Percentiles rank a stretch among this genome's conserved stretches.
These are phyloP conservation scores for Cotesia congregata DNA, from an alignment of 2,888 invertebrate genomes.

Conservation along the genomic window DNA sequence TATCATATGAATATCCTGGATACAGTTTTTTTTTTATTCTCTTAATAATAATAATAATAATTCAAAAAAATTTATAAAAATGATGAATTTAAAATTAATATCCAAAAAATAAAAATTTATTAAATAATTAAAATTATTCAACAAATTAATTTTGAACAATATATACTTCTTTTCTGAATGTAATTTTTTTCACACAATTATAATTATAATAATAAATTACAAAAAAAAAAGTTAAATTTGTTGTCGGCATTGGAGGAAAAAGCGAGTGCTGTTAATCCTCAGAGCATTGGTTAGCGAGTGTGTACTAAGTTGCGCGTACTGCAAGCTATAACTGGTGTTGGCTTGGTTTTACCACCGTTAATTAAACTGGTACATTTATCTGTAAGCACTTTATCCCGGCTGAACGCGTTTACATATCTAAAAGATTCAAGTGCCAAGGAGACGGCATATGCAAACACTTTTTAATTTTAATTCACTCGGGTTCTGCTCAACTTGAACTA, in stretches of 20 bases:
- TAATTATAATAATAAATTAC: too few relatives aligned
- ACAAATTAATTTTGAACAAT: too few relatives aligned
- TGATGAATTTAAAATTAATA: too few relatives aligned
- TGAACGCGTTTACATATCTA: constrained; percentile 12
- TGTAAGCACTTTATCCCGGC: constrained; percentile 15
- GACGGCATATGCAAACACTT: neutral
- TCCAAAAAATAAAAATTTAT: too few relatives aligned
- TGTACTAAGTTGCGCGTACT: constrained; percentile 54
- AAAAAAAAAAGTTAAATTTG: constrained; percentile 1
- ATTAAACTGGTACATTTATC: constrained; percentile 53
- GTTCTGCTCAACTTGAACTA: neutral
- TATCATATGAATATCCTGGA: too few relatives aligned
- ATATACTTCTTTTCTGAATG: too few relatives aligned
- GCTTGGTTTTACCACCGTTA: constrained; percentile 56
- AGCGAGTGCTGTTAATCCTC: constrained; percentile 59
- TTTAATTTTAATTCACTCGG: neutral
- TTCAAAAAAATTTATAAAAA: too few relatives aligned
- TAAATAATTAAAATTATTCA: too few relatives aligned
- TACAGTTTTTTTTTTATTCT: too few relatives aligned
- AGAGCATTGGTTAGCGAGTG: constrained; percentile 64
- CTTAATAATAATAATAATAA: too few relatives aligned
- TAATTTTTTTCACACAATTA: too few relatives aligned
- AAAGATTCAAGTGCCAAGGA: constrained; percentile 21
- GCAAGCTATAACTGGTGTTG: constrained; percentile 38
- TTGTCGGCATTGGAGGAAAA: constrained; percentile 12